A percentile compares a stretch with the other conserved stretches of the same genome.
Conservation (phyloP, 2,888 invertebrate species). For the Rhagium mordax region DNA sequence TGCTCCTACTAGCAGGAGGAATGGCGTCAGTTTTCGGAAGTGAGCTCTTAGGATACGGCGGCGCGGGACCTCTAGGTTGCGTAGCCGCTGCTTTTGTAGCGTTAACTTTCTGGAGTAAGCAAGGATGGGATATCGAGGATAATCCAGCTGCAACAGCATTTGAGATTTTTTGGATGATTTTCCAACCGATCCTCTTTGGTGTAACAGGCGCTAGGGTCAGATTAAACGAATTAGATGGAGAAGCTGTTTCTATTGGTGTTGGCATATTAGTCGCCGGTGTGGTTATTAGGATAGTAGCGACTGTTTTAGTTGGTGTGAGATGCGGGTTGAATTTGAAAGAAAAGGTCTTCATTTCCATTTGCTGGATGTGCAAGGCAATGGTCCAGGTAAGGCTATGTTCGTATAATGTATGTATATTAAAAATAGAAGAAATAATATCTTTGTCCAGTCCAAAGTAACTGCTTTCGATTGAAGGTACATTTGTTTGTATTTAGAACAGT, state of each 20-base stretch:
- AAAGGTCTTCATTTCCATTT: conserved; percentile 90
- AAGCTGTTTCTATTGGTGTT: conserved; percentile 80
- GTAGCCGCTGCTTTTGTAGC: conserved; percentile 89
- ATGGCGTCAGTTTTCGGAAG: conserved; percentile 90
- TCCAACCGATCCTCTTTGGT: conserved; percentile 95
- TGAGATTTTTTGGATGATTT: conserved; percentile 95
- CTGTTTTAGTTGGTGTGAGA: conserved; percentile 80
- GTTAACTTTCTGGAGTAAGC: conserved; percentile 84
- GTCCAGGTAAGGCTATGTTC: conserved; percentile 79
- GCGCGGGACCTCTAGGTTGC: conserved; percentile 87
- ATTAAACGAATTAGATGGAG: conserved; percentile 80
- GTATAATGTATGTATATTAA: background rate
- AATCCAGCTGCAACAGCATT: conserved; percentile 91
- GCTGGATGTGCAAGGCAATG: conserved; percentile 98
- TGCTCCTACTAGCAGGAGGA: conserved; percentile 87
- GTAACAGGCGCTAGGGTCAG: conserved; percentile 94
- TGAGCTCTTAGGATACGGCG: conserved; percentile 80
- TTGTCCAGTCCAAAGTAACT: too few relatives aligned
- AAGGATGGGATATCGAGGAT: conserved; percentile 90
- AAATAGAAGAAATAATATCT: too few relatives aligned
- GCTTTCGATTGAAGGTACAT: too few relatives aligned
- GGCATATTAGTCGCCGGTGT: conserved; percentile 79
- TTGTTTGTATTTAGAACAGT: too few relatives aligned
- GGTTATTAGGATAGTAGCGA: conserved; percentile 78
- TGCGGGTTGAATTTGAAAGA: conserved; percentile 90